A percentile compares a stretch with the other conserved stretches of the same genome.
Conservation (phyloP, 2,797 vertebrate genomes). For the Natrix natrix region DNA sequence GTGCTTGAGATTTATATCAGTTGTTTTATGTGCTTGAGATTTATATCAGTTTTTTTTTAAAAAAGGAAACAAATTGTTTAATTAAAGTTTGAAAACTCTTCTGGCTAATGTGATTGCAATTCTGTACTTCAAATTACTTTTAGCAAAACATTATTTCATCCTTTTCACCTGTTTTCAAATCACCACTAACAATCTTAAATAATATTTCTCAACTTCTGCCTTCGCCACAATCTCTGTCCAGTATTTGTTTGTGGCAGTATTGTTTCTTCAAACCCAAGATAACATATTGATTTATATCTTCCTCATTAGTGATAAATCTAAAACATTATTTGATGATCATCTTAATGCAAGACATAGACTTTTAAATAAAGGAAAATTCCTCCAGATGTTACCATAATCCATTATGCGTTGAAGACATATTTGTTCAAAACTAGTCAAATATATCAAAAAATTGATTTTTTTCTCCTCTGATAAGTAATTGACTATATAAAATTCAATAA, state of each 20-base stretch:
- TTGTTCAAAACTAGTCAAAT: not conserved
- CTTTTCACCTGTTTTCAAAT: not conserved
- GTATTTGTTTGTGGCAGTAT: not conserved
- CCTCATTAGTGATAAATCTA: not conserved
- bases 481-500: not conserved
- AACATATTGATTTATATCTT: not conserved
- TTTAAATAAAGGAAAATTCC: not conserved
- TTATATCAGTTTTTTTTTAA: not conserved
- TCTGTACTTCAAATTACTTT: not conserved
- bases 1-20: not conserved
- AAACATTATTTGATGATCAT: not conserved
- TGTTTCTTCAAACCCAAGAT: not conserved
- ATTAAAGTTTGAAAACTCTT: slow-evolving; percentile 35
- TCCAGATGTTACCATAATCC: not conserved
- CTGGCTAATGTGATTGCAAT: not conserved
- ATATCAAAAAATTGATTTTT: not conserved
- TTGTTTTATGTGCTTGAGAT: not conserved
- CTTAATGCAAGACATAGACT: not conserved
- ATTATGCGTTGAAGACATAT: not conserved
- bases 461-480: not conserved
- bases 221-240: not conserved
- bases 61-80: not conserved
- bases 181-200: not conserved
- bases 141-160: not conserved
- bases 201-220: not conserved